Percentiles rank a stretch among this genome's conserved stretches.
Evolutionary conservation across 2,113 vertebrate genomes (phyloP).

Genomic region (Dipodomys merriami): DNA sequence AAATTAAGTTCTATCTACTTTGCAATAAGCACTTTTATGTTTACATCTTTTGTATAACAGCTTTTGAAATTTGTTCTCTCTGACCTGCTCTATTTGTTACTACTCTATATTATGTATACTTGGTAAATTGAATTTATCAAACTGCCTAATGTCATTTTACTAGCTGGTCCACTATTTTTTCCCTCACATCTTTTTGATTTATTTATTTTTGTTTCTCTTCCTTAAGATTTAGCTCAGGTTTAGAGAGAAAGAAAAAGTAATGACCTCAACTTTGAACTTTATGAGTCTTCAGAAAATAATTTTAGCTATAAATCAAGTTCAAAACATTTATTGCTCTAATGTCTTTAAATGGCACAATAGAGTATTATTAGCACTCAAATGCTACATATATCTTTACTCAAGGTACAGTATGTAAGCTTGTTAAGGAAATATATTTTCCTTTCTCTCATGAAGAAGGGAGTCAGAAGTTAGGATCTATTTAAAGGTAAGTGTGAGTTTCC

Average conservation of each 20-base stretch:
- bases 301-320: conserved; percentile 28
- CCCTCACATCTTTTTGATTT: background rate
- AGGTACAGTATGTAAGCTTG: background rate
- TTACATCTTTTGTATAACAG: background rate
- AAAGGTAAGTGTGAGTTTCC: background rate
- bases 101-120: background rate
- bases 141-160: background rate
- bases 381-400: background rate
- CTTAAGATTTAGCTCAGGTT: conserved; percentile 33
- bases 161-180: background rate
- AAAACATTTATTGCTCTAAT: conserved; percentile 36
- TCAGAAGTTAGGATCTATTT: background rate
- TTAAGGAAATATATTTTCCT: background rate
- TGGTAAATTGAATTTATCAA: conserved; percentile 39
- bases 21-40: background rate
- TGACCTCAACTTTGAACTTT: conserved; percentile 16
- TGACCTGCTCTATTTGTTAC: background rate
- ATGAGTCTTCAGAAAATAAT: background rate
- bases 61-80: background rate
- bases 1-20: background rate
- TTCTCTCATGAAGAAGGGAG: background rate
- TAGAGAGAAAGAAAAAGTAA: background rate
- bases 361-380: conserved; percentile 12
- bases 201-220: conserved; percentile 60
- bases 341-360: background rate